phyloP scores from a whole-genome alignment of 1,140 invertebrate species.

The Callitettix versicolor region DNA sequence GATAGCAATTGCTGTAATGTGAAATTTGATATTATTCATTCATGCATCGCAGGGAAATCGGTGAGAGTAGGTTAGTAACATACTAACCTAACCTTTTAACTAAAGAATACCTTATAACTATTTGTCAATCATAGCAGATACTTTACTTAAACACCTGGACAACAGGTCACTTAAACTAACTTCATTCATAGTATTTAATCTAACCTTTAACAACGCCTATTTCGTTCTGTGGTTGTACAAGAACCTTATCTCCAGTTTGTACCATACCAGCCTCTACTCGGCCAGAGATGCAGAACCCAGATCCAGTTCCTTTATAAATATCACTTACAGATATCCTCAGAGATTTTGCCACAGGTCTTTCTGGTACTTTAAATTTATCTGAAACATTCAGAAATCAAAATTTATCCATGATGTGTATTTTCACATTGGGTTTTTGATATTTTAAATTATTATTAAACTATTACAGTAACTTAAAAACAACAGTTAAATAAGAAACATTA shows the following conservation, averaged over 20 bases:
- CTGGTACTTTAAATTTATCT: conserved; percentile 74
- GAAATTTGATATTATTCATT: too few relatives aligned
- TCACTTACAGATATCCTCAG: conserved; percentile 89
- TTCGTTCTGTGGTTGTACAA: conserved; percentile 79
- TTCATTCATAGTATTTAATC: too few relatives aligned
- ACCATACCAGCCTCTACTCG: conserved; percentile 84
- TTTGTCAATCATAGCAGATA: too few relatives aligned
- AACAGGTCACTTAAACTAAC: too few relatives aligned
- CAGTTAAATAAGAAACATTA: not conserved
- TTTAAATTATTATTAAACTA: not conserved
- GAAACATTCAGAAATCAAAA: conserved; percentile 9
- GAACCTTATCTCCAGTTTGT: conserved; percentile 72
- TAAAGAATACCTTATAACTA: too few relatives aligned
- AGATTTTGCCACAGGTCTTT: conserved; percentile 76
- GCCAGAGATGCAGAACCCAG: conserved; percentile 79
- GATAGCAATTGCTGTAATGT: conserved; percentile 46
- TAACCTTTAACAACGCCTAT: conserved; percentile 57
- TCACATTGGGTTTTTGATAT: not conserved
- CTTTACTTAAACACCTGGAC: too few relatives aligned
- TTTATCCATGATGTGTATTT: not conserved
- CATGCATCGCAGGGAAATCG: not conserved
- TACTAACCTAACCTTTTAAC: too few relatives aligned
- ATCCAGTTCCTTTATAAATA: conserved; percentile 85
- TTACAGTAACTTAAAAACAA: not conserved
- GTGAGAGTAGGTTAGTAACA: not conserved